Percentiles rank a stretch among this genome's conserved stretches.
phyloP scores from a whole-genome alignment of 2,797 vertebrate species.

The Leucoraja ocellata region DNA sequence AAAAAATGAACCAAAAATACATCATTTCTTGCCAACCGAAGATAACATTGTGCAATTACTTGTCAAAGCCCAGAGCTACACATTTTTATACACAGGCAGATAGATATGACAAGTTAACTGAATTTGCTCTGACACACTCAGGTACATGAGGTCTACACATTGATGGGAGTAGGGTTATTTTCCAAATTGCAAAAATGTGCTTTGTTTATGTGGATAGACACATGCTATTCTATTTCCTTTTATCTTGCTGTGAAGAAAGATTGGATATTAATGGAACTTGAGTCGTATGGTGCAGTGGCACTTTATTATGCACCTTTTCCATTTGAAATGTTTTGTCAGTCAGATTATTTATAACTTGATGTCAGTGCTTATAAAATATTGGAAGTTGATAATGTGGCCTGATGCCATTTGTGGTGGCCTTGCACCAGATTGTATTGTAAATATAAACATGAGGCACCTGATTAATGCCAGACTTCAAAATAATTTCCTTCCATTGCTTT shows the following conservation, averaged over 20 bases:
- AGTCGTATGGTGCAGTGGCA: not conserved
- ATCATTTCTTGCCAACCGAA: not conserved
- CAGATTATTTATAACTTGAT: not conserved
- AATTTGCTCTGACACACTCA: not conserved
- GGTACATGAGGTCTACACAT: not conserved
- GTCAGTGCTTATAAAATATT: not conserved
- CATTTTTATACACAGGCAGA: not conserved
- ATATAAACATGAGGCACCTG: not conserved
- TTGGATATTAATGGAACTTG: not conserved
- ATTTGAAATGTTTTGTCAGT: conserved; percentile 4
- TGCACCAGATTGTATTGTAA: not conserved
- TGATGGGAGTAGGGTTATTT: not conserved
- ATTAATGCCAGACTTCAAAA: not conserved
- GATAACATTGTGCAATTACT: not conserved
- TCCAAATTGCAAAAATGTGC: not conserved
- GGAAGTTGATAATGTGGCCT: not conserved
- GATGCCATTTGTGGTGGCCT: not conserved
- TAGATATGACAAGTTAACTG: not conserved
- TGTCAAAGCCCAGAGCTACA: not conserved
- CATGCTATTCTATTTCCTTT: not conserved
- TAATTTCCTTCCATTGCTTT: not conserved
- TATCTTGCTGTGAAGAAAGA: not conserved
- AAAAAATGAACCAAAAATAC: not conserved
- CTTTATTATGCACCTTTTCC: not conserved
- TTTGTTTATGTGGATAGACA: not conserved